Percentiles rank a stretch among this genome's conserved stretches.
Evolutionary conservation across 2,113 vertebrate species (phyloP).

Genomic region (Menidia beryllina): DNA sequence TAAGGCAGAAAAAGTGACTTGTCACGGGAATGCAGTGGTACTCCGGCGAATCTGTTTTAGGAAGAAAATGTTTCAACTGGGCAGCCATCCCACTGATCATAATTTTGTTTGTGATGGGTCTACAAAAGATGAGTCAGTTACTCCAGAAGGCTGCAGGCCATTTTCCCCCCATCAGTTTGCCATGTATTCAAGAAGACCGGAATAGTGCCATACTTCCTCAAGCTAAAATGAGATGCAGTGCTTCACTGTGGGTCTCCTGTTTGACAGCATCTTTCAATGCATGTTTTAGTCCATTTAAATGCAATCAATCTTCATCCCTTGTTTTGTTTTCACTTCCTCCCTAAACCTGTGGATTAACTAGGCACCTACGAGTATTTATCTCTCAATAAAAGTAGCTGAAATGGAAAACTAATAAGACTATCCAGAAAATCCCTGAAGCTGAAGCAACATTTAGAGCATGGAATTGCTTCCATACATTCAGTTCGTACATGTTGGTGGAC

Average conservation of each 20-base stretch:
- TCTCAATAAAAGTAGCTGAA: constrained; percentile 44
- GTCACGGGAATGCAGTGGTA: constrained; percentile 51
- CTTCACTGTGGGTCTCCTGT: neutral
- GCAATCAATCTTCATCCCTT: constrained; percentile 9
- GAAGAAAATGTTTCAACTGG: constrained; percentile 67
- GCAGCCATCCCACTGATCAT: constrained; percentile 54
- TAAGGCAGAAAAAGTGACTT: constrained; percentile 52
- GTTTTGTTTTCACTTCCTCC: constrained; percentile 48
- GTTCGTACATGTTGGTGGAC: no score
- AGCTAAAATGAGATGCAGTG: constrained; percentile 45
- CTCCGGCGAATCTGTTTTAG: constrained; percentile 59
- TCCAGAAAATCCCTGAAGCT: constrained; percentile 45
- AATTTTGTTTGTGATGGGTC: constrained; percentile 57
- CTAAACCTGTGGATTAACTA: constrained; percentile 48
- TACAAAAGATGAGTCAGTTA: constrained; percentile 73
- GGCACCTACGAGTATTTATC: constrained; percentile 77
- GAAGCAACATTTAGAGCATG: constrained; percentile 48
- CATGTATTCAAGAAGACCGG: constrained; percentile 43
- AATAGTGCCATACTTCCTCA: constrained; percentile 36
- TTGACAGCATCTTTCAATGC: constrained; percentile 7
- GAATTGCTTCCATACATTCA: constrained; percentile 29
- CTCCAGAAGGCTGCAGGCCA: constrained; percentile 60
- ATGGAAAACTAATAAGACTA: constrained; percentile 45
- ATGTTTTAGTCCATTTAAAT: neutral
- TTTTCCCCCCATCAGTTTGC: constrained; percentile 42